phyloP scores from a whole-genome alignment of 2,113 vertebrate species.

The Cyanistes caeruleus region DNA sequence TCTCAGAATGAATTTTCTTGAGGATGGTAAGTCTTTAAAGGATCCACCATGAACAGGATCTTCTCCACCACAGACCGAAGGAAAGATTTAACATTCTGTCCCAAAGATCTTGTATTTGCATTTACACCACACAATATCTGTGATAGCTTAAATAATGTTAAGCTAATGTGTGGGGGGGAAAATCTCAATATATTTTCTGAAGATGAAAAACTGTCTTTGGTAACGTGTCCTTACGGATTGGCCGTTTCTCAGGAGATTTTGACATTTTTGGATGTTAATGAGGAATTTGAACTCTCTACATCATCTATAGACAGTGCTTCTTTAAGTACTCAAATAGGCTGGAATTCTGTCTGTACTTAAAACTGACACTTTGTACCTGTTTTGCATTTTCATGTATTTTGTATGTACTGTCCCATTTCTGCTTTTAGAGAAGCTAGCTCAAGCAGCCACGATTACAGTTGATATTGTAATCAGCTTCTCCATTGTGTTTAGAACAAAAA shows the following conservation, averaged over 20 bases:
- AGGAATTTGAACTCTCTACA: not conserved
- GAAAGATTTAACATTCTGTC: not conserved
- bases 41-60: not conserved
- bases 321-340: not conserved
- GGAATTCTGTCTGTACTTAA: not conserved
- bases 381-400: not conserved
- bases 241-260: not conserved
- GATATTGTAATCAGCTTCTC: not conserved
- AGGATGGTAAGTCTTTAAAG: not conserved
- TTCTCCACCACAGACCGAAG: not conserved
- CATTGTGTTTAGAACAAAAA: not conserved
- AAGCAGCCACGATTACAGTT: not conserved
- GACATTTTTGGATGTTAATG: not conserved
- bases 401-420: not conserved
- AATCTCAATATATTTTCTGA: not conserved
- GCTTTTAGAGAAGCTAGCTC: not conserved
- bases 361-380: not conserved
- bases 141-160: not conserved
- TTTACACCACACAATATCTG: not conserved
- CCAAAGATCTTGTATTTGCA: not conserved
- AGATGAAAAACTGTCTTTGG: not conserved
- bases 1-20: not conserved
- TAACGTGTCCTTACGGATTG: not conserved
- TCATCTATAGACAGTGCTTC: not conserved
- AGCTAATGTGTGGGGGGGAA: too few species aligned